Percentiles rank a stretch among this genome's conserved stretches.
These are phyloP conservation scores for Pongo abelii DNA, from an alignment of 2,113 vertebrate genomes.

Conservation along the genomic window DNA sequence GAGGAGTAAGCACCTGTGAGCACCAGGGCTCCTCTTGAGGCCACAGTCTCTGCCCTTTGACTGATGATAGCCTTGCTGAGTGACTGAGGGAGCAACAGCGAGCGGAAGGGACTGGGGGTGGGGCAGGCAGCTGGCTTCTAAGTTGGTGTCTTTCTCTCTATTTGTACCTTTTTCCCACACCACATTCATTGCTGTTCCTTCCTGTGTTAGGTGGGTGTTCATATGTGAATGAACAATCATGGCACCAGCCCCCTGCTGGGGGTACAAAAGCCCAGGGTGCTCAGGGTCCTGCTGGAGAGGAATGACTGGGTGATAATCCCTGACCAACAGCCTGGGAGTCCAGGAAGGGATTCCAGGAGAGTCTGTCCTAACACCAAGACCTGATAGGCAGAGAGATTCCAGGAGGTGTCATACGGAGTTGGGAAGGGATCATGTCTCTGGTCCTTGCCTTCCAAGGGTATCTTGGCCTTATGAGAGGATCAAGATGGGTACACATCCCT, in stretches of 20 bases:
- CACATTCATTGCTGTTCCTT: no score
- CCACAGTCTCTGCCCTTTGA: not conserved
- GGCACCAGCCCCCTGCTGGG: not conserved
- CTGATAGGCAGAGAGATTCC: not conserved
- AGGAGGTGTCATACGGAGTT: not conserved
- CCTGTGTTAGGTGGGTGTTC: not conserved
- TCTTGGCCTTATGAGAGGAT: not conserved
- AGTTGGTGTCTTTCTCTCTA: not conserved
- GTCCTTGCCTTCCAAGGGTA: not conserved
- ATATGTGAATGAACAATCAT: not conserved
- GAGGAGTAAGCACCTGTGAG: not conserved
- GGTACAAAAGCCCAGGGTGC: not conserved
- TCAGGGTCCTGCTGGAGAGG: not conserved
- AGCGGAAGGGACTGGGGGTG: not conserved
- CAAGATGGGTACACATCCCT: not conserved
- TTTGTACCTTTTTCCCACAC: not conserved
- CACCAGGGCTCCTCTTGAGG: not conserved
- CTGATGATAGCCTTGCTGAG: not conserved
- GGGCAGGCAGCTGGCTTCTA: not conserved
- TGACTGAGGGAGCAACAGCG: not conserved
- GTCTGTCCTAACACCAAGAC: not conserved
- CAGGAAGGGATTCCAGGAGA: not conserved
- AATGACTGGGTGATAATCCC: not conserved
- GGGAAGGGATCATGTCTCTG: not conserved
- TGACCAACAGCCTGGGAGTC: not conserved